Base-by-base conservation (phyloP, 2,113 vertebrate species). In the Callithrix jacchus region DNA sequence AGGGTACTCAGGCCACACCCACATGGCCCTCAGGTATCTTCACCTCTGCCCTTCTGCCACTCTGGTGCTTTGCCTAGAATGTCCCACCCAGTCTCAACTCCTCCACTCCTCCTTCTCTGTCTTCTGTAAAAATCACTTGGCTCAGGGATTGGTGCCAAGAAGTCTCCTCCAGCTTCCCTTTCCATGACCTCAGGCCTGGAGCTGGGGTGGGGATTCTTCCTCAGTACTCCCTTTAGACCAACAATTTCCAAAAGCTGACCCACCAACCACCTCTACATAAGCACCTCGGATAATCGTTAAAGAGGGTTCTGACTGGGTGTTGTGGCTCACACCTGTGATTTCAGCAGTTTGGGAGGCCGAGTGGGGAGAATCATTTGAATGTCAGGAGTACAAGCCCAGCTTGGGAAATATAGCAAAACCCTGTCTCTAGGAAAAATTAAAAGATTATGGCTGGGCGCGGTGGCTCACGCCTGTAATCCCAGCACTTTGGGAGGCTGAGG, bases 1-100 rank as follows among this genome's bases (percentile, higher is more conserved):
- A 54, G 56, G 5, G 35, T 0, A 0, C 6, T 42, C 3, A 5
- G 30, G 47, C 21, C 47, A 12, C 13, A 6, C 5, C 30, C 68
- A 30, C 17, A 2, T 0, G 35, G 32, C 35, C n/a, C 5, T 2
- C 3, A 1, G 8, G 8, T 0, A 30, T 21, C n/a, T 66, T 20
- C 5, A 30, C 11, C 2, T 30, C 18, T 0, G 68, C 13, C 30
- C 82, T 52, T 52, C 61, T 27, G 6, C 16, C 17, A 21, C 64
- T 4, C 2, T 16, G 5, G 23, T 14, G 5, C 32, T 64, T 32
- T 76, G 90, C 79, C 70, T 80, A 35, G 30, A 73, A 27, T 6
- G 6, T 35, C 18, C 32, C 10, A 1, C 27, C 42, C 6, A 0
- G 37, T 45, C 20, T 89, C 56, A 20, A 8, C 40, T 35, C 40